Evolutionary conservation across 1,140 invertebrate species (phyloP).

Genomic region (Neodiprion lecontei): DNA sequence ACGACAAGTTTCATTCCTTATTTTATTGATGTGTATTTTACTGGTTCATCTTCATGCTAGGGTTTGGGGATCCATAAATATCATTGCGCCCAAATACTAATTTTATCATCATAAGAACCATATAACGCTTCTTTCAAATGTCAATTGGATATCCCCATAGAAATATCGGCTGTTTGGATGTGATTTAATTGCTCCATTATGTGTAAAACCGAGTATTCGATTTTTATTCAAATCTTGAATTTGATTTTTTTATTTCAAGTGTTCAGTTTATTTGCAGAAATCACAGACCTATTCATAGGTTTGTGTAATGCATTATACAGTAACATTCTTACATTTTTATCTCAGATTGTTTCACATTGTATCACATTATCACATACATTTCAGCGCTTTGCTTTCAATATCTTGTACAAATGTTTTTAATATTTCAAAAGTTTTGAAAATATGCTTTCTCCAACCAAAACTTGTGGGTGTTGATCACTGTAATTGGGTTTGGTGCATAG

Average conservation of each 20-base stretch:
- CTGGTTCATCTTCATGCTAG: neutral
- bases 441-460: slow-evolving; percentile 10
- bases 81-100: neutral
- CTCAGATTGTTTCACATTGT: too few relatives aligned
- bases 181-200: neutral
- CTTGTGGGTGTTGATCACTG: slow-evolving; percentile 27
- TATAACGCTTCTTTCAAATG: neutral
- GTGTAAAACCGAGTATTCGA: too few relatives aligned
- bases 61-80: neutral
- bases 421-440: too few relatives aligned
- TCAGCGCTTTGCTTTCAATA: too few relatives aligned
- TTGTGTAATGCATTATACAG: too few relatives aligned
- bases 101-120: neutral
- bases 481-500: slow-evolving; percentile 49
- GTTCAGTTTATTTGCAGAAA: too few relatives aligned
- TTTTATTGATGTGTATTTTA: neutral
- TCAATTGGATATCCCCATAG: neutral
- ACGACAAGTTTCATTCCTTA: neutral
- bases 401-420: too few relatives aligned
- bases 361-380: too few relatives aligned
- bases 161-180: neutral
- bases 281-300: too few relatives aligned
- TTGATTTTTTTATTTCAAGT: too few relatives aligned
- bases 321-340: too few relatives aligned
- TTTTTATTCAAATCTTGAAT: too few relatives aligned